Conservation (phyloP, 2,888 invertebrate species). For the Eremobia ochroleuca region DNA sequence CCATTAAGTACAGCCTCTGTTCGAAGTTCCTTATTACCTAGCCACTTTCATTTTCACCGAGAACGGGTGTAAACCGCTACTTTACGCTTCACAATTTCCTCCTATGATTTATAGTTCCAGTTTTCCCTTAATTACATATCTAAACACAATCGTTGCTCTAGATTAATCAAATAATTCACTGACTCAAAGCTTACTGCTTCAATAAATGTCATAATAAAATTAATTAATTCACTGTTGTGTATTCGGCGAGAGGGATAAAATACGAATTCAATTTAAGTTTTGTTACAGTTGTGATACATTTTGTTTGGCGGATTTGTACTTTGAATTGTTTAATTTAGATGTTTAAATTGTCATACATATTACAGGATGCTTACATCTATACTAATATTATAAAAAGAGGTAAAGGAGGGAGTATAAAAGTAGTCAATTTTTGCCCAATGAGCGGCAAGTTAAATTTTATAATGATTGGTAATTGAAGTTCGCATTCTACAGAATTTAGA, state of each 20-base stretch:
- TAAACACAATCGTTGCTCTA: slow-evolving; percentile 58
- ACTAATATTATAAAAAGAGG: no score
- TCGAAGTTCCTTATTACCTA: slow-evolving; percentile 79
- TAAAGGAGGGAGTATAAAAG: no score
- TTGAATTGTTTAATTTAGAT: slow-evolving; percentile 19
- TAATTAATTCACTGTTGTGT: slow-evolving; percentile 69
- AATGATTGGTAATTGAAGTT: no score
- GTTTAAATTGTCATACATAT: slow-evolving; percentile 3
- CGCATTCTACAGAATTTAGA: no score
- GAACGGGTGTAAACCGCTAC: slow-evolving; percentile 65
- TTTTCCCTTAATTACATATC: slow-evolving; percentile 68
- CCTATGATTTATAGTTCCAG: slow-evolving; percentile 68
- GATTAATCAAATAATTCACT: slow-evolving; percentile 71
- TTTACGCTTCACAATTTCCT: slow-evolving; percentile 66
- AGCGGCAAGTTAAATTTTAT: no score
- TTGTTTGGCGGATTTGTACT: slow-evolving; percentile 33
- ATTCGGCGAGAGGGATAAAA: slow-evolving; percentile 56
- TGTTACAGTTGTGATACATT: slow-evolving; percentile 40
- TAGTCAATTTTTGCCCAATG: no score
- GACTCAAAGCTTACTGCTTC: slow-evolving; percentile 64
- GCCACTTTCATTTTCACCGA: slow-evolving; percentile 77
- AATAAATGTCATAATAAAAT: slow-evolving; percentile 75
- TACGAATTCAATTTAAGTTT: slow-evolving; percentile 56
- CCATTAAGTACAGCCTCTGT: slow-evolving; percentile 74
- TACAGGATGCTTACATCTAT: not conserved